Percentiles rank a stretch among this genome's conserved stretches.
Evolutionary conservation across 2,113 vertebrate species (phyloP).

Genomic region (Etheostoma cragini): DNA sequence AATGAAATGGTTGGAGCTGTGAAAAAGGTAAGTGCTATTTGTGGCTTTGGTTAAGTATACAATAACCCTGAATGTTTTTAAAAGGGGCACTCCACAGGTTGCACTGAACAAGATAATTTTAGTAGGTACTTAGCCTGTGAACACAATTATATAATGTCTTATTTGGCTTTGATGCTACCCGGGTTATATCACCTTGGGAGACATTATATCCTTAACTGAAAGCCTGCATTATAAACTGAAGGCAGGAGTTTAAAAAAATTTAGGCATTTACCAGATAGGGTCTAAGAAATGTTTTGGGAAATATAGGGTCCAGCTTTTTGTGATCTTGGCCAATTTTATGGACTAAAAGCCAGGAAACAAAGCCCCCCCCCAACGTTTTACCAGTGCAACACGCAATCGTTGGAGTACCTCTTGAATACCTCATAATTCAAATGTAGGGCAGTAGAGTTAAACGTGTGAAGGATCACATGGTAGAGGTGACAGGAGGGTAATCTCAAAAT

Average conservation of each 20-base stretch:
- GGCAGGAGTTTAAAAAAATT: neutral
- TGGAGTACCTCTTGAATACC: slow-evolving; percentile 23
- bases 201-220: neutral
- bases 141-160: neutral
- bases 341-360: neutral
- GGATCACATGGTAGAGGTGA: neutral
- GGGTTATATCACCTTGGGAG: neutral
- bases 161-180: neutral
- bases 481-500: neutral
- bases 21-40: slow-evolving; percentile 76
- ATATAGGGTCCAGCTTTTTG: neutral
- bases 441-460: neutral
- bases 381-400: neutral
- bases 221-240: neutral
- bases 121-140: neutral
- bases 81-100: slow-evolving; percentile 31
- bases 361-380: neutral
- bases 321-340: neutral
- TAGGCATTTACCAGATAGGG: neutral
- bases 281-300: neutral
- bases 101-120: slow-evolving; percentile 6
- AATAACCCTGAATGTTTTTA: slow-evolving; percentile 12
- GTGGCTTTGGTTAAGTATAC: slow-evolving; percentile 70
- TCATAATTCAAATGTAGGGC: neutral
- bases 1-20: slow-evolving; percentile 56